These are phyloP conservation scores for Aldabrachelys gigantea DNA, from an alignment of 2,113 vertebrate species.

Conservation along the genomic window DNA sequence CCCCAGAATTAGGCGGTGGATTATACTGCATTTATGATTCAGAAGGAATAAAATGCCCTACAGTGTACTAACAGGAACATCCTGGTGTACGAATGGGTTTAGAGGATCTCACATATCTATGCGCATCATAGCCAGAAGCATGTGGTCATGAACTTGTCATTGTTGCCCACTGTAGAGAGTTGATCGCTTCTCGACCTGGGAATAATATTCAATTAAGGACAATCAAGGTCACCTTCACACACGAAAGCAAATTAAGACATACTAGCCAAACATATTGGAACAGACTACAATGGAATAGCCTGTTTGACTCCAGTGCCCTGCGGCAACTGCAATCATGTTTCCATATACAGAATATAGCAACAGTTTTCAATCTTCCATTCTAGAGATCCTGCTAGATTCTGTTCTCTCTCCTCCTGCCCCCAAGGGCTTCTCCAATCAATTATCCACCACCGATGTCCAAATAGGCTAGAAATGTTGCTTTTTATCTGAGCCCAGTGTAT, in stretches of 20 bases:
- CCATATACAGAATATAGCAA: background rate
- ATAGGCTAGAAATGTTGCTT: background rate
- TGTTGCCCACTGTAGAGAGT: background rate
- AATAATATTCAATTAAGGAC: conserved; percentile 14
- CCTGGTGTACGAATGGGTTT: background rate
- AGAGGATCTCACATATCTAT: background rate
- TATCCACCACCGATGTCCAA: background rate
- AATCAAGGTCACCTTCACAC: background rate
- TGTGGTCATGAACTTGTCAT: background rate
- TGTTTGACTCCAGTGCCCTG: background rate
- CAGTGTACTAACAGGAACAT: background rate
- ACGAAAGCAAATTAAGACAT: conserved; percentile 27
- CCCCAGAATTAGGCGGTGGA: background rate
- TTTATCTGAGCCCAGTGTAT: background rate
- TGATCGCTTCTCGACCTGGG: background rate
- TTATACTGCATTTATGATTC: background rate
- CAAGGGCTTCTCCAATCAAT: background rate
- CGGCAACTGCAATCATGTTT: background rate
- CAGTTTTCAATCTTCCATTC: background rate
- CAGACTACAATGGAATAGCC: background rate
- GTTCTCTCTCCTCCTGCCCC: background rate
- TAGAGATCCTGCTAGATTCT: background rate
- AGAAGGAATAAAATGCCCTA: conserved; percentile 17
- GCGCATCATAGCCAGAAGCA: background rate
- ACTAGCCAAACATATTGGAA: background rate